These are phyloP conservation scores for Zaprionus nigranus DNA, from an alignment of 1,140 invertebrate species.

Conservation along the genomic window DNA sequence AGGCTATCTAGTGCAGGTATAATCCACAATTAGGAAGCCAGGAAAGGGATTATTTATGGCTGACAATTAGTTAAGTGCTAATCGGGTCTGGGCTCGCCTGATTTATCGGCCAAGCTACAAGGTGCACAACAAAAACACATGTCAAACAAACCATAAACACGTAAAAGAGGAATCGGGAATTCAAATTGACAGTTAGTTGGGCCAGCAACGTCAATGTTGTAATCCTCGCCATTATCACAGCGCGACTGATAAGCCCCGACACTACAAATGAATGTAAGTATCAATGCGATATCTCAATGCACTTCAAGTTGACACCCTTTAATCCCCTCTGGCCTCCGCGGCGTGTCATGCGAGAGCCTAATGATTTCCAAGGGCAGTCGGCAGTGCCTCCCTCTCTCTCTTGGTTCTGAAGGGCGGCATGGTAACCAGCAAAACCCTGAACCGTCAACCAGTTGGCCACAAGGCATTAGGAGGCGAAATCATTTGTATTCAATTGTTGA, in stretches of 20 bases:
- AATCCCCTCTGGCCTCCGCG: constrained; percentile 29
- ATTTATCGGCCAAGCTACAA: constrained; percentile 46
- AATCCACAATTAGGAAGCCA: background rate
- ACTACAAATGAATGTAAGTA: constrained; percentile 6
- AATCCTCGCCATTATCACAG: constrained; percentile 12
- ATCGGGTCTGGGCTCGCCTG: constrained; percentile 55
- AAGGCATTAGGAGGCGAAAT: background rate
- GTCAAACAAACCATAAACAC: constrained; percentile 28
- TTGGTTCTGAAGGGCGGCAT: background rate
- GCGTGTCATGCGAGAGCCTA: no score
- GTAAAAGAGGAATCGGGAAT: constrained; percentile 7
- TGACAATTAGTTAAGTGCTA: constrained; percentile 59
- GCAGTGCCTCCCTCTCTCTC: background rate
- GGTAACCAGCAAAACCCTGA: background rate
- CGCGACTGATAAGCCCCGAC: constrained; percentile 15
- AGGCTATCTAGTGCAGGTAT: no score
- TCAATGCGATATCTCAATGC: constrained; percentile 28
- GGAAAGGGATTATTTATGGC: background rate
- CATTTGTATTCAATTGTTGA: constrained; percentile 38
- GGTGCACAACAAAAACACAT: background rate
- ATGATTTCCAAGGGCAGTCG: constrained; percentile 28
- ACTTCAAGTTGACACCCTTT: constrained; percentile 32
- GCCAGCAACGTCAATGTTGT: constrained; percentile 10
- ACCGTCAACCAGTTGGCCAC: background rate
- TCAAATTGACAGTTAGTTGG: background rate